These are phyloP conservation scores for Pygocentrus nattereri DNA, from an alignment of 2,797 vertebrate species.

Conservation along the genomic window DNA sequence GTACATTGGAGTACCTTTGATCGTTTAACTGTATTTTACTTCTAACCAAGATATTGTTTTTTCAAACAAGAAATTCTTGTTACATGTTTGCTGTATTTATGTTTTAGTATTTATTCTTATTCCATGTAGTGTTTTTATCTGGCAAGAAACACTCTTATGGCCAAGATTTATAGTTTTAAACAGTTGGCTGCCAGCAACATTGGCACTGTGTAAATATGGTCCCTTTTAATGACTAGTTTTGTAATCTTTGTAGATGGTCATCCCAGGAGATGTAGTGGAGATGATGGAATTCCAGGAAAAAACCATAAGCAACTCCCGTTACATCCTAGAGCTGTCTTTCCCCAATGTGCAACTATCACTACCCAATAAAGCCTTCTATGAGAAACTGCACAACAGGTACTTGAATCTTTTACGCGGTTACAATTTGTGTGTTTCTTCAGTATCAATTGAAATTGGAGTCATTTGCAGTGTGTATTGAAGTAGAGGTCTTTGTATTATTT, in stretches of 20 bases:
- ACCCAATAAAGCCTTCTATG: constrained; percentile 93
- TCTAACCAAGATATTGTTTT: too few species aligned
- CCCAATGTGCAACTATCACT: constrained; percentile 89
- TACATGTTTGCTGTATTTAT: too few species aligned
- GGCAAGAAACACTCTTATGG: too few species aligned
- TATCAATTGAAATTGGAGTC: not conserved
- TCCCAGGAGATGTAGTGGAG: constrained; percentile 93
- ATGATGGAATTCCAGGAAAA: constrained; percentile 99
- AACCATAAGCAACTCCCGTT: constrained; percentile 94
- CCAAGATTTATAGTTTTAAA: too few species aligned
- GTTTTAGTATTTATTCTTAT: too few species aligned
- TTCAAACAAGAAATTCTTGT: too few species aligned
- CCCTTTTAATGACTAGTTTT: not conserved
- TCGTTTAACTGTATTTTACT: too few species aligned
- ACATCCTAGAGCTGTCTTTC: constrained; percentile 90
- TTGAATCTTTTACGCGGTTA: not conserved
- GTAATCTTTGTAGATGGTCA: constrained; percentile 87
- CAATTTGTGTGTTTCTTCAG: not conserved
- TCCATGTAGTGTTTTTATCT: too few species aligned
- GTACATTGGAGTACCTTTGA: too few species aligned
- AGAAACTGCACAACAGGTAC: constrained; percentile 96
- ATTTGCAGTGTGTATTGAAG: not conserved
- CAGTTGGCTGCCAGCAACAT: too few species aligned
- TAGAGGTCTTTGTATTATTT: constrained; percentile 15
- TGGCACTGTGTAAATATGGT: not conserved